phyloP scores from a whole-genome alignment of 1,140 invertebrate genomes.

The Arctopsyche grandis region DNA sequence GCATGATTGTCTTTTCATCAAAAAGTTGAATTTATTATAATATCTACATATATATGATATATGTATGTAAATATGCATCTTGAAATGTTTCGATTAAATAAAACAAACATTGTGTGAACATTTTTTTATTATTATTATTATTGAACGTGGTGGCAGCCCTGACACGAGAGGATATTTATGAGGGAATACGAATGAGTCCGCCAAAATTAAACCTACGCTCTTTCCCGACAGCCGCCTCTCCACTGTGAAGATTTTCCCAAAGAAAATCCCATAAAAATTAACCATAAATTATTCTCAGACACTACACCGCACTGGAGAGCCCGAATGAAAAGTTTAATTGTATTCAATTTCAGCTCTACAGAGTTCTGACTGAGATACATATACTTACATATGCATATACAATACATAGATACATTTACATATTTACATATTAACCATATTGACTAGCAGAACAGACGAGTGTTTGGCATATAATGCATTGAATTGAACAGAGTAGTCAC shows the following conservation, averaged over 20 bases:
- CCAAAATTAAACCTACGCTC: conserved; percentile 32
- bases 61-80: neutral
- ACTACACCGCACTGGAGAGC: neutral
- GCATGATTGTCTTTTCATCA: neutral
- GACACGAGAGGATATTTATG: conserved; percentile 27
- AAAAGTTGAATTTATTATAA: neutral
- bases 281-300: conserved; percentile 34
- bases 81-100: no score
- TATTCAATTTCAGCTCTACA: neutral
- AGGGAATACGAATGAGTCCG: conserved; percentile 26
- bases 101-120: no score
- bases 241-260: conserved; percentile 12
- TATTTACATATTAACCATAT: neutral
- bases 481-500: no score
- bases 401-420: neutral
- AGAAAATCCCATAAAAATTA: conserved; percentile 39
- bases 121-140: neutral
- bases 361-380: no score
- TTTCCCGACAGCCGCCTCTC: conserved; percentile 23
- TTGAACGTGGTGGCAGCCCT: neutral
- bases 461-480: no score
- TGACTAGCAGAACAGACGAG: no score
- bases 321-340: neutral
- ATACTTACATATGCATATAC: neutral
- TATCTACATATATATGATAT: neutral